Base-by-base conservation (phyloP, 2,797 vertebrate species). In the Agapornis canus region DNA sequence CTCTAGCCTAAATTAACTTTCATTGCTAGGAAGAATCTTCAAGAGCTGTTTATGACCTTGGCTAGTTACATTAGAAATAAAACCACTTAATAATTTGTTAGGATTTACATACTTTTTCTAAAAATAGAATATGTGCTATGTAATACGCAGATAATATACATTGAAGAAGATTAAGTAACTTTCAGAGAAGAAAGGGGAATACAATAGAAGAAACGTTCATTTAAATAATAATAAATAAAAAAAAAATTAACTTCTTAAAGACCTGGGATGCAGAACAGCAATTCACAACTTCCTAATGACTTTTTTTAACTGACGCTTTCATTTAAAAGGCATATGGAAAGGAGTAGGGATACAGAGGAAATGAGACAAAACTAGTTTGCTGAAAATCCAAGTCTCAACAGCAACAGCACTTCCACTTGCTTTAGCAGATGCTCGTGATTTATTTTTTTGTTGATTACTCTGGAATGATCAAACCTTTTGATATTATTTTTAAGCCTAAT, bases 1-100 rank as follows among this genome's bases (percentile, higher is more conserved):
- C 60, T 93, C 48, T 81, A 95, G 49, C 0, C 0, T 61, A 83
- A 93, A 92, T 92, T 96, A 72, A 92, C 90, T 96, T 90, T 19
- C 69, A 63, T 43, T 87, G 68, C 82, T 95, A 93, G 77, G 29
- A 71, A 57, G 49, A 37, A 78, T 94, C 68, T 71, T 96, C 54
- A 92, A 70, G 61, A 69, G 40, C 71, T 37, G 18, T 93, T 94
- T 97, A 95, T 76, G 80, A 92, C 70, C 90, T 95, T 93, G 64
- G 75, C 27, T 89, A 82, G 69, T 35, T 32, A 42, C 13, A 86
- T 21, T 32, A 26, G 75, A 90, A 96, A 92, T 87, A 71, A 78
- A 96, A 95, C n/a, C 9, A 5, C 27, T 80, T 47, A 52, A 56
- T 82, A 89, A 48, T 64, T 52, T 84, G 25, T 13, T 60, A 48